phyloP scores from a whole-genome alignment of 2,888 invertebrate species.

The Idaea dimidiata region DNA sequence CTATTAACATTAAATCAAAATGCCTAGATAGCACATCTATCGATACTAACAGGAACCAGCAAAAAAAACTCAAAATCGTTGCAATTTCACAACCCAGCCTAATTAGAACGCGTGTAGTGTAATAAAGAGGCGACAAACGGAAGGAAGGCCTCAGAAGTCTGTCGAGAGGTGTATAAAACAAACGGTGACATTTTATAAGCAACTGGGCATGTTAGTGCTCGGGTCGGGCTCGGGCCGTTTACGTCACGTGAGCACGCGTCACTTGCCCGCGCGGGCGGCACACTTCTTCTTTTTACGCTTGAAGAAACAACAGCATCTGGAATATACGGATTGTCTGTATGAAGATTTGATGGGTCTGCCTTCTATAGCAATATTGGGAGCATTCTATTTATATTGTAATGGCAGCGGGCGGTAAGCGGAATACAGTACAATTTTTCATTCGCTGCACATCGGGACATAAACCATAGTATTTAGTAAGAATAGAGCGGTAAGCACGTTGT shows the following conservation, averaged over 20 bases:
- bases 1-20: too few species aligned
- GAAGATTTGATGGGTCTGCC: conserved; percentile 78
- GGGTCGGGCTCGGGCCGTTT: conserved; percentile 23
- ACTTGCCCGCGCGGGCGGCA: conserved; percentile 91
- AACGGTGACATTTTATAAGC: conserved; percentile 6
- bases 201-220: conserved; percentile 17
- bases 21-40: too few species aligned
- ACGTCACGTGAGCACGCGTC: conserved; percentile 81
- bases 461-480: too few species aligned
- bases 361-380: conserved; percentile 47
- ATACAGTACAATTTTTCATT: too few species aligned
- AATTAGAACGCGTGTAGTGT: too few species aligned
- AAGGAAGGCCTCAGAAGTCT: too few species aligned
- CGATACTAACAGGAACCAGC: too few species aligned
- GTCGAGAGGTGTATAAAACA: neutral
- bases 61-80: neutral
- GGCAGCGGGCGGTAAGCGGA: too few species aligned
- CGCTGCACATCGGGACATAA: too few species aligned
- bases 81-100: neutral
- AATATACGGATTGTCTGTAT: conserved; percentile 81
- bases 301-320: conserved; percentile 99
- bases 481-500: too few species aligned
- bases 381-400: neutral
- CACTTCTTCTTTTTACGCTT: conserved; percentile 99
- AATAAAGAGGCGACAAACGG: too few species aligned